Evolutionary conservation across 2,113 vertebrate species (phyloP).

Genomic region (Semicossyphus pulcher): DNA sequence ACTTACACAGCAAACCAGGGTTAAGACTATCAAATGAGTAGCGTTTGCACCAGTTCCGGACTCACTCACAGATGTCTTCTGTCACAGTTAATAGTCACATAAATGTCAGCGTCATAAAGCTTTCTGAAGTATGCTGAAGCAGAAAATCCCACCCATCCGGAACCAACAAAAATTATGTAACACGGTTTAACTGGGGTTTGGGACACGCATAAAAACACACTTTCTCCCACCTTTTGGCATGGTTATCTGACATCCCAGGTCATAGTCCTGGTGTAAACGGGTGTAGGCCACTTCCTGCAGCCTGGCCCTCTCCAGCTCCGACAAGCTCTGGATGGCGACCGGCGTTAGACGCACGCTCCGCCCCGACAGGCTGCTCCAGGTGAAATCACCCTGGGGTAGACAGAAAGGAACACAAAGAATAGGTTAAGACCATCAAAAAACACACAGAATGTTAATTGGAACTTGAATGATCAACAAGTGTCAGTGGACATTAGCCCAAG

Average conservation of each 20-base stretch:
- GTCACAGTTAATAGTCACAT: conserved; percentile 9
- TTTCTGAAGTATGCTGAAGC: conserved; percentile 2
- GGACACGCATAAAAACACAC: neutral
- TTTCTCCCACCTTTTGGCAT: conserved; percentile 91
- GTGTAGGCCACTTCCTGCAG: conserved; percentile 94
- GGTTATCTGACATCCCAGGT: conserved; percentile 95
- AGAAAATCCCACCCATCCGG: conserved; percentile 6
- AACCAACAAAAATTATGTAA: conserved; percentile 7
- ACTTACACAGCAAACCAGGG: conserved; percentile 5
- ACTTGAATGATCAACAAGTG: too few relatives aligned
- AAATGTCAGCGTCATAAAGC: conserved; percentile 17
- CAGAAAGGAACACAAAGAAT: neutral
- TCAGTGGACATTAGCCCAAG: too few relatives aligned
- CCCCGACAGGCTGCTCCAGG: conserved; percentile 97
- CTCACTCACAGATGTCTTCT: conserved; percentile 7
- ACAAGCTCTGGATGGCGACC: conserved; percentile 92
- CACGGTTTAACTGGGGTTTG: neutral
- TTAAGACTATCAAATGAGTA: neutral
- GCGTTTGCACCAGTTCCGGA: neutral
- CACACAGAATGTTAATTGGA: too few relatives aligned
- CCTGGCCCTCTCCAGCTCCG: conserved; percentile 90
- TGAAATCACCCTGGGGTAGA: conserved; percentile 90
- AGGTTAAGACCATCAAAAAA: neutral
- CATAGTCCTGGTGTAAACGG: conserved; percentile 94
- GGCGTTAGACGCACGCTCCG: conserved; percentile 91